Evolutionary conservation across 2,888 invertebrate genomes (phyloP), one percentile per base, ranked within the genome.

Genomic region (Drosophila nr. perissopoda): DNA sequence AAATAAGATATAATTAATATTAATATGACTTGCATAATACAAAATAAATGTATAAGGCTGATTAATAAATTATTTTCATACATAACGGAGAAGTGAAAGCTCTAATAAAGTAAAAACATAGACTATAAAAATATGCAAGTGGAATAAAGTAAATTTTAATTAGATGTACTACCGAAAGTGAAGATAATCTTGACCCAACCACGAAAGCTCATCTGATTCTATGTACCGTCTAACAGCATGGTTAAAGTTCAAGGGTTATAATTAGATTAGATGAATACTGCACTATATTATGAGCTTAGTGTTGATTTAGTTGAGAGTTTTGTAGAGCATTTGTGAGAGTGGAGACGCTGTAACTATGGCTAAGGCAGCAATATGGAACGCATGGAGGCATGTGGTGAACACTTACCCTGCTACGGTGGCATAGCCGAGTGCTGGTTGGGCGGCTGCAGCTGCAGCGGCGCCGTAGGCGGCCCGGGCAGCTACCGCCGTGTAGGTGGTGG

Each of bases 401-500:
- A 93, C 94, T 94, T 94, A 95, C 95, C 96, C 96, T 76, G 96
- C 95, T 78, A 96, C 95, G 85, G 95, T 94, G 87, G 95, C 95
- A 92, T 95, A 96, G 91, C 96, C 96, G 81, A 96, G 96, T 79
- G 93, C 85, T 66, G 93, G 92, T 77, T 93, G 93, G 72, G 93
- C 90, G 78, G 93, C 95, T 79, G 95, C 95, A 76, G 95, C 96
- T 73, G 97, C 96, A 82, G 95, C 96, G 73, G 96, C 96, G 86
- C 96, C 96, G 89, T 96, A 96, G 82, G 97, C 97, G 81, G 97
- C 97, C 84, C 97, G 95, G 81, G 97, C 97, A 82, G 97, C 97
- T 40, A 97, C 97, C 76, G 97, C 97, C 92, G 97, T 97, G 94
- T 97, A 97, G 80, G 96, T 96, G 66, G 97, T 97, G 87, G 97